Evolutionary conservation across 2,888 invertebrate species (phyloP).

Genomic region (Gortyna flavago): DNA sequence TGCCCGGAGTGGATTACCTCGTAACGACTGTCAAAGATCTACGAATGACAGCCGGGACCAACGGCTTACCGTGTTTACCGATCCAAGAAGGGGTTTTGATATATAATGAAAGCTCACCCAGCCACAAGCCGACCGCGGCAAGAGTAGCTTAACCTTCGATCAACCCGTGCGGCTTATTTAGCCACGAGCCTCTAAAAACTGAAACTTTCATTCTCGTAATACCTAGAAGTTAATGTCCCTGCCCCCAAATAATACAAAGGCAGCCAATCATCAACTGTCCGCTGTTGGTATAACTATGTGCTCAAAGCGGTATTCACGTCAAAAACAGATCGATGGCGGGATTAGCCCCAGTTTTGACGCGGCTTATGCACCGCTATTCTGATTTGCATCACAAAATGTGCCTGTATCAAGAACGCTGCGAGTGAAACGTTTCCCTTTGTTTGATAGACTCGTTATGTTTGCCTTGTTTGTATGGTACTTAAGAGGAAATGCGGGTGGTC

Average conservation of each 20-base stretch:
- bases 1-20: not conserved
- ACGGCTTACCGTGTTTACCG: not conserved
- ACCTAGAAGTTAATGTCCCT: not conserved
- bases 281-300: not conserved
- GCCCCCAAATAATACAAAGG: constrained; percentile 3
- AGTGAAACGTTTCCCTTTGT: not conserved
- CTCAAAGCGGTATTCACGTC: constrained; percentile 19
- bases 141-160: not conserved
- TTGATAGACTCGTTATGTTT: constrained; percentile 28
- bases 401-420: constrained; percentile 19
- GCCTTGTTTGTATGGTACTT: constrained; percentile 19
- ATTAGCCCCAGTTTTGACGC: constrained; percentile 48
- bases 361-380: constrained; percentile 53
- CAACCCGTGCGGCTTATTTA: not conserved
- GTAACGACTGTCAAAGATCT: not conserved
- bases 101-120: not conserved
- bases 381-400: constrained; percentile 65
- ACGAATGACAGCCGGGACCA: not conserved
- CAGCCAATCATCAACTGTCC: constrained; percentile 14
- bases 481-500: too few relatives aligned
- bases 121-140: not conserved
- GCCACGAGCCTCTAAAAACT: not conserved
- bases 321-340: constrained; percentile 48
- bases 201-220: not conserved
- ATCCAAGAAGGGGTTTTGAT: not conserved